These are phyloP conservation scores for Sclerodermus sp. DNA, from an alignment of 2,888 invertebrate species.

Conservation along the genomic window DNA sequence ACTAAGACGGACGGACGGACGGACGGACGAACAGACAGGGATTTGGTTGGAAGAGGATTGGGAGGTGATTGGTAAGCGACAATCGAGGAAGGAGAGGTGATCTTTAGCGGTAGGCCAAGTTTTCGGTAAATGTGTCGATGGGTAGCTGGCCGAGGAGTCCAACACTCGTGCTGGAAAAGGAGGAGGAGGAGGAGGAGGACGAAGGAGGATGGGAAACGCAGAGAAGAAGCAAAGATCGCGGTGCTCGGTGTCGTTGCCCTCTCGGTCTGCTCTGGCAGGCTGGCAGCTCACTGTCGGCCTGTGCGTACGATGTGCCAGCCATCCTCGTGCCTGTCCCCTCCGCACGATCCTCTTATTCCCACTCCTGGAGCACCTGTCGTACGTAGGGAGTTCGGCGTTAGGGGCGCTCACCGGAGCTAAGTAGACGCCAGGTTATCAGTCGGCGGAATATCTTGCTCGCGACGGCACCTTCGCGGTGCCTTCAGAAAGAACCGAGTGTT, in stretches of 20 bases:
- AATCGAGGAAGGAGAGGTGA: no score
- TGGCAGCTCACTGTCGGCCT: slow-evolving; percentile 25
- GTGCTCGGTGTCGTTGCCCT: slow-evolving; percentile 53
- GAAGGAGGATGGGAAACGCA: slow-evolving; percentile 11
- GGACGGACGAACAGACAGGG: no score
- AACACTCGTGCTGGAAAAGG: background rate
- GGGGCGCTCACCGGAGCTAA: slow-evolving; percentile 44
- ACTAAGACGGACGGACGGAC: no score
- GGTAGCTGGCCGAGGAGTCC: no score
- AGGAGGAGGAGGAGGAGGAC: background rate
- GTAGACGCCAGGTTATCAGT: slow-evolving; percentile 57
- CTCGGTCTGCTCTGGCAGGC: slow-evolving; percentile 34
- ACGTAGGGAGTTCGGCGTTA: slow-evolving; percentile 41
- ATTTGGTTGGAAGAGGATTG: no score
- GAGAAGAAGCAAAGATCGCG: no score
- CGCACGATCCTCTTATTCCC: slow-evolving; percentile 25
- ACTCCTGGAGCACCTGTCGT: slow-evolving; percentile 46
- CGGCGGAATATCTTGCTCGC: slow-evolving; percentile 55
- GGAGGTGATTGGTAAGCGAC: no score
- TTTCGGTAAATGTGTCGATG: slow-evolving; percentile 50
- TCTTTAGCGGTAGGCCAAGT: no score
- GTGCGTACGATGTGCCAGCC: slow-evolving; percentile 22
- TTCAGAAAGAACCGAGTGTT: background rate
- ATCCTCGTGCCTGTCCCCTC: slow-evolving; percentile 34
- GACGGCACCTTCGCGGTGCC: slow-evolving; percentile 39